Conservation (phyloP, 2,113 vertebrate genomes). For the Hyperopisus bebe region DNA sequence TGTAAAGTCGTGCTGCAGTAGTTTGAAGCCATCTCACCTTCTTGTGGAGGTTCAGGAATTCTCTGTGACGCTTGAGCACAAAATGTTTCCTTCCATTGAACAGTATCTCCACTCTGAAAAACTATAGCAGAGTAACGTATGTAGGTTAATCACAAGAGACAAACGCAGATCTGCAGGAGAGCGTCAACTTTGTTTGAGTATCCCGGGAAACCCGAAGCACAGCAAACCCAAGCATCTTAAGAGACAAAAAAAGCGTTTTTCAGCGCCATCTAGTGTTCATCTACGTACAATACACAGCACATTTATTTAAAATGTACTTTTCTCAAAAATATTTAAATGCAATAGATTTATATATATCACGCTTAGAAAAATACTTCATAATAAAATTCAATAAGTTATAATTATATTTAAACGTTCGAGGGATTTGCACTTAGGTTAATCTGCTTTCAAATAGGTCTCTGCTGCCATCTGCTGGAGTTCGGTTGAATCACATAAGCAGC, state of each 20-base stretch:
- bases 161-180: neutral
- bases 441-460: neutral
- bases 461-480: neutral
- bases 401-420: neutral
- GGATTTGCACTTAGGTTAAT: neutral
- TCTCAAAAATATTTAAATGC: neutral
- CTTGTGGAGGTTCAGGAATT: constrained; percentile 86
- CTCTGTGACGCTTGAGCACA: constrained; percentile 71
- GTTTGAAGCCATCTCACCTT: constrained; percentile 54
- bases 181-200: neutral
- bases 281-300: neutral
- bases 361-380: neutral
- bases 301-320: neutral
- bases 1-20: neutral
- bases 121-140: constrained; percentile 49
- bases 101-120: constrained; percentile 80
- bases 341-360: neutral
- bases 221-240: too few species aligned
- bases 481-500: neutral
- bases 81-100: constrained; percentile 82
- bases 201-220: neutral
- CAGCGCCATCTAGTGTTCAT: neutral
- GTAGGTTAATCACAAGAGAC: neutral
- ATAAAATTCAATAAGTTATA: neutral
- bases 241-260: neutral